phyloP scores from a whole-genome alignment of 1,140 invertebrate species.

The Magallana gigas region DNA sequence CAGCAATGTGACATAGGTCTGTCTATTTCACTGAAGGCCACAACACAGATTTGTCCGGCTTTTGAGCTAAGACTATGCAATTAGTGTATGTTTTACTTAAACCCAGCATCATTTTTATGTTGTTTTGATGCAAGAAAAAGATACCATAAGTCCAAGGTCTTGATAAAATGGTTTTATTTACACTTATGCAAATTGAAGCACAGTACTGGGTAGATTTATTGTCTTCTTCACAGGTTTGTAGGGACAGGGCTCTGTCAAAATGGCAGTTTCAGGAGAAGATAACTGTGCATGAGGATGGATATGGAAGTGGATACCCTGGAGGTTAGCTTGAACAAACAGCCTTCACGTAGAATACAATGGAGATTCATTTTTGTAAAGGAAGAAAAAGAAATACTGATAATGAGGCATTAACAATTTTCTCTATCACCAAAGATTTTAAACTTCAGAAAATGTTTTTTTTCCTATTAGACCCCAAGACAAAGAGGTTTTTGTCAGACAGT shows the following conservation, averaged over 20 bases:
- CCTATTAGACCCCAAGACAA: conserved; percentile 93
- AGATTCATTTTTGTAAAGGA: not conserved
- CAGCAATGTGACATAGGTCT: too few relatives aligned
- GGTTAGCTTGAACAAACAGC: conserved; percentile 77
- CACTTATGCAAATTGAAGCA: too few relatives aligned
- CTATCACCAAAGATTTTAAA: too few relatives aligned
- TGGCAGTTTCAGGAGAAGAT: conserved; percentile 93
- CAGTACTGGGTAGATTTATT: not conserved
- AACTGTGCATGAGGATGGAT: conserved; percentile 81
- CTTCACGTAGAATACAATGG: not conserved
- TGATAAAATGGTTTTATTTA: too few relatives aligned
- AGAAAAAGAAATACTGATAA: not conserved
- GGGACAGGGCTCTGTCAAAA: conserved; percentile 92
- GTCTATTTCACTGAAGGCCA: too few relatives aligned
- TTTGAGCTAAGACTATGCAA: too few relatives aligned
- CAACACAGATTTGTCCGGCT: too few relatives aligned
- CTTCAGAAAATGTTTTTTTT: not conserved
- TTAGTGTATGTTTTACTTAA: too few relatives aligned
- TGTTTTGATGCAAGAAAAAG: too few relatives aligned
- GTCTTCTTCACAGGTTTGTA: conserved; percentile 83
- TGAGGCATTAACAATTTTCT: too few relatives aligned
- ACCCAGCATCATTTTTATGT: too few relatives aligned
- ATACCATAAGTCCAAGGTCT: too few relatives aligned
- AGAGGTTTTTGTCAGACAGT: conserved; percentile 91
- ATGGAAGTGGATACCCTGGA: conserved; percentile 97